Conservation (phyloP, 2,888 invertebrate species). For the Agonum fuliginosum region DNA sequence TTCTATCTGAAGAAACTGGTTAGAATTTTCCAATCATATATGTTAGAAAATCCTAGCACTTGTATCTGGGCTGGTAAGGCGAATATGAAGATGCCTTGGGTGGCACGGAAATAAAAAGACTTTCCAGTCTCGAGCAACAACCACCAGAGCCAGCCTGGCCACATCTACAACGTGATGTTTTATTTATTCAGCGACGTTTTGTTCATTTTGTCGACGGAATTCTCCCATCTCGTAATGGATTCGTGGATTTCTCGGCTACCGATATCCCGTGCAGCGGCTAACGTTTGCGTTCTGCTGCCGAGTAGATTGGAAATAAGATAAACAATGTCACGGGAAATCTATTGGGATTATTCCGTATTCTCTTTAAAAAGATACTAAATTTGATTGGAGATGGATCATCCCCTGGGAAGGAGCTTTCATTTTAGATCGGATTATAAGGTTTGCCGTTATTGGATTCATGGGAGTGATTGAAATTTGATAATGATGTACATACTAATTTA, state of each 20-base stretch:
- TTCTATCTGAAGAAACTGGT: too few relatives aligned
- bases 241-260: slow-evolving; percentile 34
- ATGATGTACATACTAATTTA: not conserved
- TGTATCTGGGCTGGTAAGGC: not conserved
- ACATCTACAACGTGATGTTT: slow-evolving; percentile 10
- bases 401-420: not conserved
- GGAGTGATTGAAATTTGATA: not conserved
- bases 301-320: slow-evolving; percentile 56
- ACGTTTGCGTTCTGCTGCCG: slow-evolving; percentile 38
- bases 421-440: slow-evolving; percentile 19
- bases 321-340: slow-evolving; percentile 50
- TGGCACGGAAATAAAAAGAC: not conserved
- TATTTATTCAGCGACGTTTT: slow-evolving; percentile 42
- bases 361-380: slow-evolving; percentile 52
- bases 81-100: not conserved
- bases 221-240: slow-evolving; percentile 47
- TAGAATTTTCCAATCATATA: not conserved
- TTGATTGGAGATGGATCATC: slow-evolving; percentile 48
- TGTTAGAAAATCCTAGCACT: not conserved
- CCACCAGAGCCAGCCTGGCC: not conserved
- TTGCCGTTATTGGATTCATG: slow-evolving; percentile 2
- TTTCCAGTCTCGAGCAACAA: not conserved
- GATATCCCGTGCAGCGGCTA: slow-evolving; percentile 25
- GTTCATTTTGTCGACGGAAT: slow-evolving; percentile 39
- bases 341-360: slow-evolving; percentile 52